Evolutionary conservation across 1,140 invertebrate genomes (phyloP).

Genomic region (Euschistus heros): DNA sequence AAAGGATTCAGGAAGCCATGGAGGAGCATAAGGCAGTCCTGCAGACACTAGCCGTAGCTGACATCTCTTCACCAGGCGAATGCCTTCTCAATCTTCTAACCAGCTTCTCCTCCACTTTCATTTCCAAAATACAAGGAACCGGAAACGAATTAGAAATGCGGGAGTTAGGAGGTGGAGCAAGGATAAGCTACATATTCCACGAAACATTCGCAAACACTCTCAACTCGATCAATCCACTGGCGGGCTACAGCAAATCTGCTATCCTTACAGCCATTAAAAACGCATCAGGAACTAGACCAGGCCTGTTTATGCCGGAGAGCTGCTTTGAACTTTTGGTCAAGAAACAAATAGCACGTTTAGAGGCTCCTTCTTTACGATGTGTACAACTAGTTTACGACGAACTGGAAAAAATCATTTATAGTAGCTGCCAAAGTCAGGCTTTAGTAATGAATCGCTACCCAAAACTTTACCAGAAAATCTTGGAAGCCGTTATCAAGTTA

Average conservation of each 20-base stretch:
- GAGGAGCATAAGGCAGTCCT: slow-evolving; percentile 51
- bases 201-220: slow-evolving; percentile 54
- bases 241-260: slow-evolving; percentile 46
- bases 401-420: slow-evolving; percentile 59
- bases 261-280: slow-evolving; percentile 62
- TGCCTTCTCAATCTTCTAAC: slow-evolving; percentile 59
- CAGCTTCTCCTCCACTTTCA: slow-evolving; percentile 58
- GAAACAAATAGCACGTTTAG: slow-evolving; percentile 55
- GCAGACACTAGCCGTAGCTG: slow-evolving; percentile 49
- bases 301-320: slow-evolving; percentile 60
- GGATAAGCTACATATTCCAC: slow-evolving; percentile 65
- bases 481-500: slow-evolving; percentile 55
- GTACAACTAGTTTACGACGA: slow-evolving; percentile 65
- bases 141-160: slow-evolving; percentile 56
- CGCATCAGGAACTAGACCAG: slow-evolving; percentile 55
- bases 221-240: slow-evolving; percentile 50
- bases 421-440: slow-evolving; percentile 51
- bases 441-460: slow-evolving; percentile 52
- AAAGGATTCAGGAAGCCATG: slow-evolving; percentile 51
- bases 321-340: slow-evolving; percentile 65
- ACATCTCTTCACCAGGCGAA: slow-evolving; percentile 50
- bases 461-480: slow-evolving; percentile 53
- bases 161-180: slow-evolving; percentile 59
- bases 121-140: slow-evolving; percentile 55
- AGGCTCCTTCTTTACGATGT: slow-evolving; percentile 55